Percentiles rank a stretch among this genome's conserved stretches.
Evolutionary conservation across 2,888 invertebrate genomes (phyloP).

Genomic region (Thumatha senex): DNA sequence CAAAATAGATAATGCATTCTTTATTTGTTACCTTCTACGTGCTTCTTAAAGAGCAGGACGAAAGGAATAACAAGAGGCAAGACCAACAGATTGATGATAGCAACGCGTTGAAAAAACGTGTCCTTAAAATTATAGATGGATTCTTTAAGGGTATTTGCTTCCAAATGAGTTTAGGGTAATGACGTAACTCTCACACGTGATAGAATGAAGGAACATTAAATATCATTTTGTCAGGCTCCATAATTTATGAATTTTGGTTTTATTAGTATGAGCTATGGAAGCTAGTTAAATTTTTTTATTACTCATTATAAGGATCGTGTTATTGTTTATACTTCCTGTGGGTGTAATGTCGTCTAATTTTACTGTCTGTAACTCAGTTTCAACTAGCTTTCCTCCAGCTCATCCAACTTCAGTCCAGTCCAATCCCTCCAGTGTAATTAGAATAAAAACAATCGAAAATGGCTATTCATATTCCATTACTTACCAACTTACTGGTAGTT

Average conservation of each 20-base stretch:
- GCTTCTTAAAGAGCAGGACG: slow-evolving; percentile 69
- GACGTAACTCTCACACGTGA: slow-evolving; percentile 64
- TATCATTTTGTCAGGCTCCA: slow-evolving; percentile 76
- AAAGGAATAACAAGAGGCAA: slow-evolving; percentile 72
- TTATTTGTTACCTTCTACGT: slow-evolving; percentile 74
- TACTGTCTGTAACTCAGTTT: too few relatives aligned
- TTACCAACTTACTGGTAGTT: too few relatives aligned
- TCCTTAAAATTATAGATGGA: slow-evolving; percentile 72
- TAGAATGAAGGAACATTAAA: slow-evolving; percentile 69
- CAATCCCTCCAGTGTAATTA: too few relatives aligned
- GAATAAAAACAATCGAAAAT: too few relatives aligned
- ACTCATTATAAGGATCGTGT: slow-evolving; percentile 50
- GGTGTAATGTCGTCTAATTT: neutral
- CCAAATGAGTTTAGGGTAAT: slow-evolving; percentile 73
- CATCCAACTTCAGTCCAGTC: too few relatives aligned
- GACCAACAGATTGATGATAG: slow-evolving; percentile 74
- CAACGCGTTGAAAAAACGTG: slow-evolving; percentile 70
- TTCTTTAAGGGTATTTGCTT: slow-evolving; percentile 60
- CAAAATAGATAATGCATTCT: slow-evolving; percentile 82
- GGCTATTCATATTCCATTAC: too few relatives aligned
- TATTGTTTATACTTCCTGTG: slow-evolving; percentile 64
- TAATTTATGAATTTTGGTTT: slow-evolving; percentile 66
- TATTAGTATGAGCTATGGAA: slow-evolving; percentile 59
- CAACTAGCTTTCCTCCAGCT: too few relatives aligned
- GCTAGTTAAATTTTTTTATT: slow-evolving; percentile 66